Evolutionary conservation across 2,113 vertebrate genomes (phyloP), one percentile per base, ranked within the genome.

Genomic region (Bolborhynchus lineola): DNA sequence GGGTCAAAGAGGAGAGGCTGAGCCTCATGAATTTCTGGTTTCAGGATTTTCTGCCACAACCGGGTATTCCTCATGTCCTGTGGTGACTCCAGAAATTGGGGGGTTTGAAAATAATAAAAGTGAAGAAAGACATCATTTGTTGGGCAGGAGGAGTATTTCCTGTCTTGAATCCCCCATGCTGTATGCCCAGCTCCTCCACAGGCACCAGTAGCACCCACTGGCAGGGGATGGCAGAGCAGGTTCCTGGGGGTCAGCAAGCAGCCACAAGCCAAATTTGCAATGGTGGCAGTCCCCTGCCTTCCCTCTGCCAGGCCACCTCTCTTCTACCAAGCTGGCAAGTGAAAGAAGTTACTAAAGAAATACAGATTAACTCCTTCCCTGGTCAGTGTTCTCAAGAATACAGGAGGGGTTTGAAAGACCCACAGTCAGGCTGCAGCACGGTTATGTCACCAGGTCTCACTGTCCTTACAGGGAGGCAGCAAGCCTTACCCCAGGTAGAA

Each of bases 201-300:
- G 17, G 33, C 6, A 16, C 28, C 25, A 72, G 59, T 25, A 82
- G 44, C 42, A 31, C n/a, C 33, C 8, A 0, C 16, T 19, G 39
- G 39, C 63, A 35, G 47, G 16, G 24, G 6, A 37, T 71, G 26
- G 14, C 46, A 77, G 41, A 62, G 21, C 46, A 25, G 41, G 13
- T 49, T 29, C 10, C 28, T 0, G 2, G 7, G n/a, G 2, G 2
- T 24, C 4, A 1, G 50, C 10, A 13, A 69, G 41, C 6, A 28
- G 35, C 31, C 10, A 4, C 44, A 33, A 64, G 15, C 28, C 2
- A 0, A 25, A n/a, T 31, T 37, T 0, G 0, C 17, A 82, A 19
- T 2, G 5, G 16, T 44, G 62, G 14, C 6, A 7, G 39, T 41
- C 49, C 29, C 33, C 33, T 59, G 67, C n/a, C 29, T 69, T 81